Evolutionary conservation across 2,113 vertebrate species (phyloP).

Genomic region (Cyanoderma ruficeps): DNA sequence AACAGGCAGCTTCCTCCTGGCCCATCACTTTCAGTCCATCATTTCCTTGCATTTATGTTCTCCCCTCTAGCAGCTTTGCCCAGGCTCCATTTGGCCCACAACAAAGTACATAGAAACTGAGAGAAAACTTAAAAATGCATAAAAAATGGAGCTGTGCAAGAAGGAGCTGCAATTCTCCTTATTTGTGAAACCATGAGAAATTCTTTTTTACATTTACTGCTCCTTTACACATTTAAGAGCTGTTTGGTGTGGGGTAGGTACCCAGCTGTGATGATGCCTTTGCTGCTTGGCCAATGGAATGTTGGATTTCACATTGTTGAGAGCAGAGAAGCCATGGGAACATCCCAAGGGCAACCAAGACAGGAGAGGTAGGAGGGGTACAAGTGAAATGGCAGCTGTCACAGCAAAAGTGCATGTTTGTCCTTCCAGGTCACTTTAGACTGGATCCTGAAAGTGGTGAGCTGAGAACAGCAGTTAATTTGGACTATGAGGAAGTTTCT

Average conservation of each 20-base stretch:
- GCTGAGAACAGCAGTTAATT: constrained; percentile 53
- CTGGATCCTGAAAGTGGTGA: constrained; percentile 50
- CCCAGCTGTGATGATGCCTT: neutral
- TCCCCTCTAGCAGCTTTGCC: neutral
- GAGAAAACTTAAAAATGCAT: neutral
- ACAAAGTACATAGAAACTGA: neutral
- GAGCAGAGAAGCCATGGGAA: neutral
- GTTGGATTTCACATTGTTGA: neutral
- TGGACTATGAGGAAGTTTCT: constrained; percentile 47
- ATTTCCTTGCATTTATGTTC: neutral
- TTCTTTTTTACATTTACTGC: neutral
- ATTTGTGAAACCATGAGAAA: neutral
- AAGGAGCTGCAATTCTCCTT: neutral
- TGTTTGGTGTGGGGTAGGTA: neutral
- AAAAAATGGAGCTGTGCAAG: neutral
- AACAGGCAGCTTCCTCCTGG: neutral
- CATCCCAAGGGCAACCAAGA: neutral
- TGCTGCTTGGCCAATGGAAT: neutral
- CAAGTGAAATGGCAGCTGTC: neutral
- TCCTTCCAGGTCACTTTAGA: constrained; percentile 56
- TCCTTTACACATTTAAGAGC: neutral
- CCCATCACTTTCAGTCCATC: neutral
- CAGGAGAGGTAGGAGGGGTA: neutral
- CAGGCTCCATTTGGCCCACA: neutral
- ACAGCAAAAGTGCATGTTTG: neutral